phyloP scores from a whole-genome alignment of 2,113 vertebrate genomes.

The Chloebia gouldiae region DNA sequence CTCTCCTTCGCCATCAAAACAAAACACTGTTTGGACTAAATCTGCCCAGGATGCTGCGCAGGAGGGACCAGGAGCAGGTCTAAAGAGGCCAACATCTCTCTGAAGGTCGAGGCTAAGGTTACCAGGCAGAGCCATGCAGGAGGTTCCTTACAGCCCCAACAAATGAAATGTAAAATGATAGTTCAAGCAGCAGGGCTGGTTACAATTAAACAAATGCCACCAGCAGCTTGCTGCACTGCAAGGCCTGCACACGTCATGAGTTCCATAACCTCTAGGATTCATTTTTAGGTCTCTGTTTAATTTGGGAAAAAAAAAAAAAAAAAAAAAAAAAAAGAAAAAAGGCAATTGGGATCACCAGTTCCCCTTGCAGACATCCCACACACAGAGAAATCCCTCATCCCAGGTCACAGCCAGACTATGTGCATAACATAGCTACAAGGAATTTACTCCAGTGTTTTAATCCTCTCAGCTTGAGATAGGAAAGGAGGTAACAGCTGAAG shows the following conservation, averaged over 20 bases:
- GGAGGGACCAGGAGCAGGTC: conserved; percentile 23
- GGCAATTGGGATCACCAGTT: not conserved
- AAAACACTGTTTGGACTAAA: conserved; percentile 64
- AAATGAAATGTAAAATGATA: not conserved
- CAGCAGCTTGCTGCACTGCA: not conserved
- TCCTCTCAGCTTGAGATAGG: not conserved
- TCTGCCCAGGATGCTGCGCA: conserved; percentile 32
- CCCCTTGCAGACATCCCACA: not conserved
- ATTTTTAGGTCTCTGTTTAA: not conserved
- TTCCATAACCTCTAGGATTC: not conserved
- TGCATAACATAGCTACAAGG: not conserved
- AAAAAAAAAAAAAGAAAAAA: not conserved
- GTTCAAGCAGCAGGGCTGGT: not conserved
- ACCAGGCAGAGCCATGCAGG: conserved; percentile 12
- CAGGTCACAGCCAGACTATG: not conserved
- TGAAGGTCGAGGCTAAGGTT: conserved; percentile 74
- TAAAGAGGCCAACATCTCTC: conserved; percentile 19
- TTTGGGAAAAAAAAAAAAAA: rapidly evolving
- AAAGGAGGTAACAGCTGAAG: not conserved
- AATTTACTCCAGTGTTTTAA: not conserved
- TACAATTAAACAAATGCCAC: not conserved
- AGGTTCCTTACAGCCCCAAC: not conserved
- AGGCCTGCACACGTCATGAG: not conserved
- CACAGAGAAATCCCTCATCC: not conserved
- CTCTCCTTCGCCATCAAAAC: conserved; percentile 21